Evolutionary conservation across 2,888 invertebrate genomes (phyloP).

Genomic region (Dendrolimus pini): DNA sequence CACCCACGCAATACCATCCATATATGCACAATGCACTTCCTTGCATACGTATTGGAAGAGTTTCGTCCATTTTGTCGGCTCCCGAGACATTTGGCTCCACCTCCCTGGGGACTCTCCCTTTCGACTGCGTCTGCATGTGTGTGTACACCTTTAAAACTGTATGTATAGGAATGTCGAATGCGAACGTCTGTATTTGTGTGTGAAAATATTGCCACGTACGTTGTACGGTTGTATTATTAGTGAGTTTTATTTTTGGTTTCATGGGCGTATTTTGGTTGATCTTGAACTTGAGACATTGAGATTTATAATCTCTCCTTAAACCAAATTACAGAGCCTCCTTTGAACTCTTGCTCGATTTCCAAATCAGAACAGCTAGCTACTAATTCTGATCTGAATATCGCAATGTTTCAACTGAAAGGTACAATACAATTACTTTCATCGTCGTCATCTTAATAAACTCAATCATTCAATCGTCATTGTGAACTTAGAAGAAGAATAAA

Average conservation of each 20-base stretch:
- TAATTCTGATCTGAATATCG: too few species aligned
- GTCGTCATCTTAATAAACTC: too few species aligned
- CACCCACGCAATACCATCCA: constrained; percentile 34
- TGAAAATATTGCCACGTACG: constrained; percentile 28
- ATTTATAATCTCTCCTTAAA: too few species aligned
- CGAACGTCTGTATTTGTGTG: constrained; percentile 21
- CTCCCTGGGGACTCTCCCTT: constrained; percentile 75
- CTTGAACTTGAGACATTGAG: constrained; percentile 38
- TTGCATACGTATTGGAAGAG: constrained; percentile 67
- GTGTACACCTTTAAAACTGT: constrained; percentile 25
- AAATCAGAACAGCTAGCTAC: too few species aligned
- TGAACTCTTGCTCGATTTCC: too few species aligned
- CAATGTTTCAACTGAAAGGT: too few species aligned
- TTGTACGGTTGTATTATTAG: constrained; percentile 15
- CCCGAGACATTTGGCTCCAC: constrained; percentile 68
- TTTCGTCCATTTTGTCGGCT: constrained; percentile 61
- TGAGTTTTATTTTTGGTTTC: constrained; percentile 47
- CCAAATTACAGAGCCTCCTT: too few species aligned
- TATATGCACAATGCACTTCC: constrained; percentile 59
- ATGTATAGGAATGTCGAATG: constrained; percentile 25
- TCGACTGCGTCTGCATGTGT: constrained; percentile 22
- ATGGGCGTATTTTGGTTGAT: constrained; percentile 31
- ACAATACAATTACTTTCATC: too few species aligned
- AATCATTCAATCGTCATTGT: too few species aligned
- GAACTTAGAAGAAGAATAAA: too few species aligned